Evolutionary conservation across 2,113 vertebrate genomes (phyloP).

Genomic region (Cololabis saira): DNA sequence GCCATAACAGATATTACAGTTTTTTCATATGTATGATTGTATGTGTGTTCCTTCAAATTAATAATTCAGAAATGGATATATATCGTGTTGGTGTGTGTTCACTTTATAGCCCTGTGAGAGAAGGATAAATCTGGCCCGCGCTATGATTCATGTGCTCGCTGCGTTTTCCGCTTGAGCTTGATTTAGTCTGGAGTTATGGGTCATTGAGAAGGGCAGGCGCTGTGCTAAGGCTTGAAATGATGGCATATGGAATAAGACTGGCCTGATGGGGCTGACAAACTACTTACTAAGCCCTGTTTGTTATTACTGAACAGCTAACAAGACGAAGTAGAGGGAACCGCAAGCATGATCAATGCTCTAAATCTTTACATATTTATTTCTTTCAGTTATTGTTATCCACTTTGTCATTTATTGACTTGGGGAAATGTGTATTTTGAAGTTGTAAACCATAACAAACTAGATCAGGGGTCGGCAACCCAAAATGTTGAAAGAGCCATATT

Average conservation of each 20-base stretch:
- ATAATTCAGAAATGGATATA: constrained; percentile 60
- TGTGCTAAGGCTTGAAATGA: constrained; percentile 24
- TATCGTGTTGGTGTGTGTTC: constrained; percentile 22
- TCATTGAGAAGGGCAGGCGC: constrained; percentile 21
- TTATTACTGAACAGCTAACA: constrained; percentile 54
- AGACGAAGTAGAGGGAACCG: constrained; percentile 35
- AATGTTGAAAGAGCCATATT: no score
- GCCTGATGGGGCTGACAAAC: constrained; percentile 31
- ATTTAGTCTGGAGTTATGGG: constrained; percentile 52
- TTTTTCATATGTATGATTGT: constrained; percentile 44
- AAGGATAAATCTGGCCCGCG: constrained; percentile 40
- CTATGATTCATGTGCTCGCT: constrained; percentile 34
- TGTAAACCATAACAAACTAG: constrained; percentile 29
- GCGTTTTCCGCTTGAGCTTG: constrained; percentile 25
- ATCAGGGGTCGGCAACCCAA: constrained; percentile 50
- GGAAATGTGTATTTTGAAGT: constrained; percentile 43
- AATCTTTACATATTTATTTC: constrained; percentile 29
- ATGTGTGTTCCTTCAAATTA: constrained; percentile 36
- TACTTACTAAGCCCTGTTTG: constrained; percentile 11
- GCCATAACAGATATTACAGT: constrained; percentile 46
- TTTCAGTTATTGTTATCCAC: constrained; percentile 17
- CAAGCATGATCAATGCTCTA: neutral
- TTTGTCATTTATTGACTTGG: constrained; percentile 33
- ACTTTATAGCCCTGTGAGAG: constrained; percentile 29
- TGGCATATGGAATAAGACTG: constrained; percentile 29